A percentile compares a stretch with the other conserved stretches of the same genome.
Conservation (phyloP, 2,797 vertebrate genomes). For the Esox lucius region DNA sequence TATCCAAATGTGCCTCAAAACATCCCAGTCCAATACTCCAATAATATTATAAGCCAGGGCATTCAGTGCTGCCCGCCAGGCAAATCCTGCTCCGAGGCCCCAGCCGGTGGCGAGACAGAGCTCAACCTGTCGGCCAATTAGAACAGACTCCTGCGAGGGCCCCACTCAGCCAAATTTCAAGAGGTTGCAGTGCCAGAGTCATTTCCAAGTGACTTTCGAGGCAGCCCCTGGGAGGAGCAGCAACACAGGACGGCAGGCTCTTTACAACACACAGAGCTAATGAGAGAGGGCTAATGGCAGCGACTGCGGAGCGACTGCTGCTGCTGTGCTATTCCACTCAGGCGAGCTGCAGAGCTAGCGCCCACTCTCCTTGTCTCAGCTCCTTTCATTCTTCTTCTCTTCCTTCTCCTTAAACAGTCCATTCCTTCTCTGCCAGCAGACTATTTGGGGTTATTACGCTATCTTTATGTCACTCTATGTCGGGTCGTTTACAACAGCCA, state of each 20-base stretch:
- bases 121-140: slow-evolving; percentile 56
- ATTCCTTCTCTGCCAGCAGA: slow-evolving; percentile 3
- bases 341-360: background rate
- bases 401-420: slow-evolving; percentile 22
- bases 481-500: slow-evolving; percentile 29
- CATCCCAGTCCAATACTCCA: too few species aligned
- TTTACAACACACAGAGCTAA: slow-evolving; percentile 37
- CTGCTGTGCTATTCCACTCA: background rate
- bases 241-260: slow-evolving; percentile 21
- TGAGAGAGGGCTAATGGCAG: slow-evolving; percentile 15
- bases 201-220: slow-evolving; percentile 45
- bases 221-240: slow-evolving; percentile 12
- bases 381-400: background rate
- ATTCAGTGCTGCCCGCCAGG: background rate
- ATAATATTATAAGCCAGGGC: background rate
- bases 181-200: slow-evolving; percentile 23
- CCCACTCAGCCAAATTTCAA: slow-evolving; percentile 25
- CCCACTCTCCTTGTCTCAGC: background rate
- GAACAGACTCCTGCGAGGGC: slow-evolving; percentile 22
- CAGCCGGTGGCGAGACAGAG: background rate
- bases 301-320: background rate
- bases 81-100: background rate
- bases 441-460: too few species aligned
- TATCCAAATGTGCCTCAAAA: too few species aligned
- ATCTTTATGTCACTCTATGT: background rate